phyloP scores from a whole-genome alignment of 2,888 invertebrate species.

The Alsophila aescularia region DNA sequence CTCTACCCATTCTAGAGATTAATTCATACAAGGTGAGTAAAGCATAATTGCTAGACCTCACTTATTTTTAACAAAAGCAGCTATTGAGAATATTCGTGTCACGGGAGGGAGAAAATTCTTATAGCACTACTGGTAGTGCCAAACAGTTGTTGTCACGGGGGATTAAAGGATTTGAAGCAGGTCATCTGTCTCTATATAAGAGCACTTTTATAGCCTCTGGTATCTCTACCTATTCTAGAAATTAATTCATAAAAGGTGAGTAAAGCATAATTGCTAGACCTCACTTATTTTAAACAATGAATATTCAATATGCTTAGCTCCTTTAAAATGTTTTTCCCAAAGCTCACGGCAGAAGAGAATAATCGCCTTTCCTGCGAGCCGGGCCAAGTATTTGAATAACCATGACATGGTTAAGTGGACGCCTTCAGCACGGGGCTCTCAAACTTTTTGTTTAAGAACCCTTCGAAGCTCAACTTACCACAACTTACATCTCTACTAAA shows the following conservation, averaged over 20 bases:
- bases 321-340: constrained; percentile 8
- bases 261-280: neutral
- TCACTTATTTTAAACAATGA: constrained; percentile 4
- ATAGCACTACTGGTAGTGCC: no score
- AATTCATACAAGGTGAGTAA: no score
- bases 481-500: no score
- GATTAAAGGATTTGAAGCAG: no score
- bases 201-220: no score
- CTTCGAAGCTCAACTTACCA: neutral
- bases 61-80: neutral
- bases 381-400: constrained; percentile 34
- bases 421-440: neutral
- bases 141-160: no score
- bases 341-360: constrained; percentile 5
- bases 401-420: constrained; percentile 26
- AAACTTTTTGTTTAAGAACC: neutral
- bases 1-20: no score
- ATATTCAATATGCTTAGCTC: constrained; percentile 6
- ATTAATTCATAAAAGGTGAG: no score
- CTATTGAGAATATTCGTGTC: no score
- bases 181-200: no score
- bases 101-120: no score
- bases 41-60: neutral
- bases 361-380: constrained; percentile 17
- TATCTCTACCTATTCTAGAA: no score